These are phyloP conservation scores for Brachyptera risi DNA, from an alignment of 2,888 invertebrate genomes.

Conservation along the genomic window DNA sequence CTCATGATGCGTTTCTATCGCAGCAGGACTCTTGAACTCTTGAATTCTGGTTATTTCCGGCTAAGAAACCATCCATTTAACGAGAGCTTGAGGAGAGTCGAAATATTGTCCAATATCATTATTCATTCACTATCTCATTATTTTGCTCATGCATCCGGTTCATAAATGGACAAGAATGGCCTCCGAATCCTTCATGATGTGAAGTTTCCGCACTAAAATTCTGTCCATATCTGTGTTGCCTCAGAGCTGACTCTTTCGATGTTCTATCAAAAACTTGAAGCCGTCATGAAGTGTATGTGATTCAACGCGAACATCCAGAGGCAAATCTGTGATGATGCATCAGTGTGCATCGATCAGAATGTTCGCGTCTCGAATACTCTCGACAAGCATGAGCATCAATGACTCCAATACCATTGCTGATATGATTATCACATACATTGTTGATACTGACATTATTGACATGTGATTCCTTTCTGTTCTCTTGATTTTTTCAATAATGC, in stretches of 20 bases:
- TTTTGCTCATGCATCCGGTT: conserved; percentile 24
- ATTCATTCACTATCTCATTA: conserved; percentile 15
- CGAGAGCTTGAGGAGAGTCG: background rate
- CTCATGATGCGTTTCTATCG: background rate
- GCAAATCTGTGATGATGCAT: conserved; percentile 16
- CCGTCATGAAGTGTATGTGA: conserved; percentile 30
- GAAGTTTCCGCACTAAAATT: conserved; percentile 24
- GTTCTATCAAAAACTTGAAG: conserved; percentile 28
- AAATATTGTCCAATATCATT: conserved; percentile 1
- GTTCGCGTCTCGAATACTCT: conserved; percentile 2
- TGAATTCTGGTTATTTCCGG: background rate
- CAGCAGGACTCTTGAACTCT: no score
- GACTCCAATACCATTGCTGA: conserved; percentile 5
- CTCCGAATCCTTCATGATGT: conserved; percentile 11
- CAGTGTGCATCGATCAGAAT: conserved; percentile 20
- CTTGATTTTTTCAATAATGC: no score
- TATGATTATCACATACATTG: no score
- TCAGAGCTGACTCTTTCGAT: conserved; percentile 16
- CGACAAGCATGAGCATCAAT: background rate
- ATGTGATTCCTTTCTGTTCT: no score
- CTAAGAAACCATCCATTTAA: background rate
- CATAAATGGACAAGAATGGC: conserved; percentile 21
- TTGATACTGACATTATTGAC: no score
- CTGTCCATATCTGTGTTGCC: conserved; percentile 12
- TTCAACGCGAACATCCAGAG: conserved; percentile 29